Percentiles rank a stretch among this genome's conserved stretches.
Evolutionary conservation across 2,888 invertebrate species (phyloP).

Genomic region (Athripsodes cinereus): DNA sequence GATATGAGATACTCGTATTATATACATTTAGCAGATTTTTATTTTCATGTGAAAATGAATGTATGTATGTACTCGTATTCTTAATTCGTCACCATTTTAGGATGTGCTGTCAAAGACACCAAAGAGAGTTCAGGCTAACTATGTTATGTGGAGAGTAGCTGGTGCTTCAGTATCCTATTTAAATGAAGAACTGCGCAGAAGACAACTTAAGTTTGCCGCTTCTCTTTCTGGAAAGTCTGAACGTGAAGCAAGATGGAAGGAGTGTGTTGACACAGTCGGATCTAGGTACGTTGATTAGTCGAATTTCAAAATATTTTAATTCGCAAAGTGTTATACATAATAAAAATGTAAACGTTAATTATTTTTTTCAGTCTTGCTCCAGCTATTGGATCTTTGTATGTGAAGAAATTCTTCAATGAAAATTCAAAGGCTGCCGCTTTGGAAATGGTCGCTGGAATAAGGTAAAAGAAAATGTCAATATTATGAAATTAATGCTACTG

Average conservation of each 20-base stretch:
- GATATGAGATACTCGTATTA: neutral
- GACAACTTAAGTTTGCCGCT: slow-evolving; percentile 76
- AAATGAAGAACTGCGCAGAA: slow-evolving; percentile 67
- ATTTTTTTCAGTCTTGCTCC: slow-evolving; percentile 57
- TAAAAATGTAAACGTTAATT: neutral
- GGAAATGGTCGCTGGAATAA: slow-evolving; percentile 84
- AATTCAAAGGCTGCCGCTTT: slow-evolving; percentile 75
- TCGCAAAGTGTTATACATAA: neutral
- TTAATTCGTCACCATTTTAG: too few relatives aligned
- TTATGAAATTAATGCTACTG: neutral
- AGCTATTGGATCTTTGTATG: slow-evolving; percentile 79
- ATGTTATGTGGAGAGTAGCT: slow-evolving; percentile 87
- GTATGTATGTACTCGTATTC: too few relatives aligned
- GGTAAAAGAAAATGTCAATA: too few relatives aligned
- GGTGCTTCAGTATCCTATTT: slow-evolving; percentile 76
- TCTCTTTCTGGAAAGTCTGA: slow-evolving; percentile 79
- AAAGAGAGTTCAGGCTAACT: slow-evolving; percentile 68
- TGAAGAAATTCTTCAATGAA: slow-evolving; percentile 81
- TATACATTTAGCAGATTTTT: too few relatives aligned
- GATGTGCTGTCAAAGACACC: slow-evolving; percentile 47
- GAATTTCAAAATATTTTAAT: neutral
- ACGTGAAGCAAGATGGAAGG: slow-evolving; percentile 85
- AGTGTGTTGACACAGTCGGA: slow-evolving; percentile 76
- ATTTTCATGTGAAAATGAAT: too few relatives aligned
- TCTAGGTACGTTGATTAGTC: slow-evolving; percentile 54